Evolutionary conservation across 1,140 invertebrate species (phyloP).

Genomic region (Pogonomyrmex californicus): DNA sequence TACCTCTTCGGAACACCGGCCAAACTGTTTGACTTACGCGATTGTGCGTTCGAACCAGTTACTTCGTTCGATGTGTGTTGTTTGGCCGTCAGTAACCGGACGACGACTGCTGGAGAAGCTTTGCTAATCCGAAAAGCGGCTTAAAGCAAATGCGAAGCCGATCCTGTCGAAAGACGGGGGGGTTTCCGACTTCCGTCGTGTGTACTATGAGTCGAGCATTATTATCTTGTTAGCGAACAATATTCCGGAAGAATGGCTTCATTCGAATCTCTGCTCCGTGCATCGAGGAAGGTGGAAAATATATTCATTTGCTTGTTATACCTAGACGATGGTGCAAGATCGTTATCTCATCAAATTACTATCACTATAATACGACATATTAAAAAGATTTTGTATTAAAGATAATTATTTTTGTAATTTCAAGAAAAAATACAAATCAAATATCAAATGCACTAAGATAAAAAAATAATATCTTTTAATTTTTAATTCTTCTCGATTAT

Average conservation of each 20-base stretch:
- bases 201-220: conserved; percentile 47
- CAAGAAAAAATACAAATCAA: not conserved
- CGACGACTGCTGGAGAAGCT: conserved; percentile 22
- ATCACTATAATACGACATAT: not conserved
- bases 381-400: not conserved
- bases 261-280: conserved; percentile 7
- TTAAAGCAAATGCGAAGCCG: conserved; percentile 49
- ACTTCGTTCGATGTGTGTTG: conserved; percentile 6
- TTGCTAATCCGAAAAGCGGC: conserved; percentile 63
- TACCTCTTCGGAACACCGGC: conserved; percentile 60
- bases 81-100: conserved; percentile 41
- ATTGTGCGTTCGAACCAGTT: conserved; percentile 49
- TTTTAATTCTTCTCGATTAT: too few species aligned
- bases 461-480: not conserved
- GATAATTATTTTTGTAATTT: not conserved
- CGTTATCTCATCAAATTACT: not conserved
- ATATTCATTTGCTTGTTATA: conserved; percentile 26
- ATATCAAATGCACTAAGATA: not conserved
- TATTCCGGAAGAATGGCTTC: conserved; percentile 51
- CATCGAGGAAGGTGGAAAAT: not conserved
- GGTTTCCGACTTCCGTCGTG: conserved; percentile 55
- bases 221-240: conserved; percentile 51
- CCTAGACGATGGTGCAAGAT: not conserved
- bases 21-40: conserved; percentile 76
- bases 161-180: not conserved